Conservation (phyloP, 2,888 invertebrate species). For the Oxycera nigricornis region DNA sequence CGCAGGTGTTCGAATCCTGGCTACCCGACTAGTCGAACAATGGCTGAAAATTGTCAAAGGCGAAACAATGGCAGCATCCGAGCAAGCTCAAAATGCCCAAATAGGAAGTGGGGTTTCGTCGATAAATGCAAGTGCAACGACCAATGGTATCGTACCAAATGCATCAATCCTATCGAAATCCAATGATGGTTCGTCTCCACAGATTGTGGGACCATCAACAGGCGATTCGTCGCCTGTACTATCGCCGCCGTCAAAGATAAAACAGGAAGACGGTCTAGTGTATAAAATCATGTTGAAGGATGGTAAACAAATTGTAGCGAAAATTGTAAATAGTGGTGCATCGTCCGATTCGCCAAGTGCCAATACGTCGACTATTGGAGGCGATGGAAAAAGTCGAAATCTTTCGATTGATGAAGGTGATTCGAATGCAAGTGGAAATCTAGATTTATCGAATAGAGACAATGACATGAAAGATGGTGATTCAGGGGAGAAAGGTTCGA, state of each 20-base stretch:
- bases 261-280: slow-evolving; percentile 55
- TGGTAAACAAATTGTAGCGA: slow-evolving; percentile 71
- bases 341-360: not conserved
- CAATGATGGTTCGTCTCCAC: not conserved
- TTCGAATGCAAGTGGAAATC: slow-evolving; percentile 51
- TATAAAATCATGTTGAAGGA: slow-evolving; percentile 76
- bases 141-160: slow-evolving; percentile 42
- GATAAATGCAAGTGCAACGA: not conserved
- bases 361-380: not conserved
- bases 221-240: not conserved
- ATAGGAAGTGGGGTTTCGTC: not conserved
- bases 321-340: slow-evolving; percentile 53
- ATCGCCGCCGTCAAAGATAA: slow-evolving; percentile 50
- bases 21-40: slow-evolving; percentile 83
- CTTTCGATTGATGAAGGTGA: slow-evolving; percentile 36
- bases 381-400: slow-evolving; percentile 43
- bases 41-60: slow-evolving; percentile 91
- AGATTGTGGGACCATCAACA: not conserved
- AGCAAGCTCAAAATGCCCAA: not conserved
- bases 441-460: slow-evolving; percentile 51
- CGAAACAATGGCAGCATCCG: slow-evolving; percentile 62
- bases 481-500: slow-evolving; percentile 53
- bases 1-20: slow-evolving; percentile 77
- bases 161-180: not conserved
- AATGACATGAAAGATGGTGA: slow-evolving; percentile 56